Conservation (phyloP, 2,888 invertebrate species). For the Punctoribates punctum region DNA sequence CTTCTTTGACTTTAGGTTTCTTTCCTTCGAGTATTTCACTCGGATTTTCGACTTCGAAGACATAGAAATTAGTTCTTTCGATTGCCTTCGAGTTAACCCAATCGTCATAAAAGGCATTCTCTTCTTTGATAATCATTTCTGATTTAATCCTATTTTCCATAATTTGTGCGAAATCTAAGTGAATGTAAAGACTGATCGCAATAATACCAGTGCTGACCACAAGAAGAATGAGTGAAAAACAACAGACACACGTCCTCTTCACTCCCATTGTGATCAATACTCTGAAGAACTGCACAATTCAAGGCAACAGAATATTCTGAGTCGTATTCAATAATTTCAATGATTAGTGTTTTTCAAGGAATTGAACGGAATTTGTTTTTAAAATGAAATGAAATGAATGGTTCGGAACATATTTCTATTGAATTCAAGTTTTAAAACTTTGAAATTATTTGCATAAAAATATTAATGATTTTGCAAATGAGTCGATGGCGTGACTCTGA, state of each 20-base stretch:
- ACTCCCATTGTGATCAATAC: not conserved
- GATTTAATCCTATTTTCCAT: conserved; percentile 21
- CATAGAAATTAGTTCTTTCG: conserved; percentile 34
- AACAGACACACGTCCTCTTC: not conserved
- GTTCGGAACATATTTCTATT: not conserved
- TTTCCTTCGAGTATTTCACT: conserved; percentile 15
- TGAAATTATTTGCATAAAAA: not conserved
- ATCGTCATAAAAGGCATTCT: conserved; percentile 19
- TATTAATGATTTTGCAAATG: not conserved
- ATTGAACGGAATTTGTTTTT: not conserved
- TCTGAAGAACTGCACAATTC: too few relatives aligned
- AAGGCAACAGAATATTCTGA: too few relatives aligned
- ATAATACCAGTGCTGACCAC: not conserved
- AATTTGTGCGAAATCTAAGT: conserved; percentile 16
- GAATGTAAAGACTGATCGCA: conserved; percentile 1
- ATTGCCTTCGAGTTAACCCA: conserved; percentile 17
- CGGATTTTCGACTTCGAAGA: conserved; percentile 39
- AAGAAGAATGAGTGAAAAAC: not conserved
- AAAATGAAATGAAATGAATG: not conserved
- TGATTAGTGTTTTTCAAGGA: not conserved
- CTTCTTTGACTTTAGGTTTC: conserved; percentile 35
- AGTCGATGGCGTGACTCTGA: conserved; percentile 19
- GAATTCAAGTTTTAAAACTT: not conserved
- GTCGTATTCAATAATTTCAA: too few relatives aligned
- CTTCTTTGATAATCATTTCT: conserved; percentile 4